phyloP scores from a whole-genome alignment of 2,113 vertebrate species.

The Megaleporinus macrocephalus region DNA sequence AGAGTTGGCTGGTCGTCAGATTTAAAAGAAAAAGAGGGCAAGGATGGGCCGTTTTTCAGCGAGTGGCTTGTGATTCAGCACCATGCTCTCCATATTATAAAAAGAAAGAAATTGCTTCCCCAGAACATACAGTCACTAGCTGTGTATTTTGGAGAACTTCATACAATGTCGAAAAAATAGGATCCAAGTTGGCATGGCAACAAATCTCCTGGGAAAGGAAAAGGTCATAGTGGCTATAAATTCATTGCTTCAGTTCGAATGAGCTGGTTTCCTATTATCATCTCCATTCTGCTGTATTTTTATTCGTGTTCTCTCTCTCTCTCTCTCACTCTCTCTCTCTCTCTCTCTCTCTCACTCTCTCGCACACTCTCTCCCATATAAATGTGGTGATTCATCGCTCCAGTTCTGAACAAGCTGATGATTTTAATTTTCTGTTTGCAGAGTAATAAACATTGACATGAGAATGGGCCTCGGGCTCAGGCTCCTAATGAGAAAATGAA shows the following conservation, averaged over 20 bases:
- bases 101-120: slow-evolving; percentile 48
- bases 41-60: slow-evolving; percentile 31
- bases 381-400: slow-evolving; percentile 75
- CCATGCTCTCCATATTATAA: slow-evolving; percentile 47
- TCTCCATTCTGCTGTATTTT: slow-evolving; percentile 70
- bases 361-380: slow-evolving; percentile 56
- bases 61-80: background rate
- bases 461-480: slow-evolving; percentile 90
- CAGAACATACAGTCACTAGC: slow-evolving; percentile 43
- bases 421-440: slow-evolving; percentile 97
- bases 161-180: slow-evolving; percentile 60
- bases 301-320: slow-evolving; percentile 39
- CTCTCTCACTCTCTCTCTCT: slow-evolving; percentile 33
- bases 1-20: slow-evolving; percentile 40
- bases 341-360: slow-evolving; percentile 24
- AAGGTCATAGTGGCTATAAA: slow-evolving; percentile 77
- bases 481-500: slow-evolving; percentile 98
- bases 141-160: slow-evolving; percentile 49
- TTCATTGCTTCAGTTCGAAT: slow-evolving; percentile 71
- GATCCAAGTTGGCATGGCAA: slow-evolving; percentile 70
- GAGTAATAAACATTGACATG: slow-evolving; percentile 97
- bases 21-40: slow-evolving; percentile 49
- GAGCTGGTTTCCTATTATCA: slow-evolving; percentile 72
- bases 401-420: slow-evolving; percentile 84
- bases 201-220: slow-evolving; percentile 70